Evolutionary conservation across 2,888 invertebrate species (phyloP).

Genomic region (Oeneis ivallda): DNA sequence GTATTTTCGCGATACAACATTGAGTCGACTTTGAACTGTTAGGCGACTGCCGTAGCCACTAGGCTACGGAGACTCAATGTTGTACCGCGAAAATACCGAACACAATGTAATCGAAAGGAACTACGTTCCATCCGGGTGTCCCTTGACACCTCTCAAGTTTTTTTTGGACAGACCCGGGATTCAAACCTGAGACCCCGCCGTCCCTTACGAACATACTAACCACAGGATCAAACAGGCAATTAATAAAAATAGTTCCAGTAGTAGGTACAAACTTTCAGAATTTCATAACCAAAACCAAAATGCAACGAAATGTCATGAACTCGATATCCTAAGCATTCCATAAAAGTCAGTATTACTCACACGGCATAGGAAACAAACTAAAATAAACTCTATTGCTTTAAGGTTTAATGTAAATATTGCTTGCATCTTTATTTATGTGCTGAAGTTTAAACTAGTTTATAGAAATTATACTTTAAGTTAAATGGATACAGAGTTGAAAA

Average conservation of each 20-base stretch:
- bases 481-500: not conserved
- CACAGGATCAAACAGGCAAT: too few species aligned
- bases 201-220: too few species aligned
- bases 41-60: too few species aligned
- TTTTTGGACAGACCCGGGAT: too few species aligned
- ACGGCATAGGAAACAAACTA: not conserved
- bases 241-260: not conserved
- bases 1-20: too few species aligned
- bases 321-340: constrained; percentile 7
- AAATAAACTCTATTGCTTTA: not conserved
- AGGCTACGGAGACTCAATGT: too few species aligned
- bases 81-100: too few species aligned
- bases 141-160: too few species aligned
- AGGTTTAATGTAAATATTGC: not conserved
- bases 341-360: constrained; percentile 23
- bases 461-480: not conserved
- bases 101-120: too few species aligned
- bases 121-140: too few species aligned
- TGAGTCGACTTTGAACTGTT: too few species aligned
- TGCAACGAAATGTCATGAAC: constrained; percentile 20
- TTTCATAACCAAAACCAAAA: constrained; percentile 27
- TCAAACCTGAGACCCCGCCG: too few species aligned
- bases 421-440: not conserved
- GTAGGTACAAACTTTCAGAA: constrained; percentile 24
- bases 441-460: not conserved